Base-by-base conservation (phyloP, 2,888 invertebrate genomes). In the Imbricaverruca yamaguchii region DNA sequence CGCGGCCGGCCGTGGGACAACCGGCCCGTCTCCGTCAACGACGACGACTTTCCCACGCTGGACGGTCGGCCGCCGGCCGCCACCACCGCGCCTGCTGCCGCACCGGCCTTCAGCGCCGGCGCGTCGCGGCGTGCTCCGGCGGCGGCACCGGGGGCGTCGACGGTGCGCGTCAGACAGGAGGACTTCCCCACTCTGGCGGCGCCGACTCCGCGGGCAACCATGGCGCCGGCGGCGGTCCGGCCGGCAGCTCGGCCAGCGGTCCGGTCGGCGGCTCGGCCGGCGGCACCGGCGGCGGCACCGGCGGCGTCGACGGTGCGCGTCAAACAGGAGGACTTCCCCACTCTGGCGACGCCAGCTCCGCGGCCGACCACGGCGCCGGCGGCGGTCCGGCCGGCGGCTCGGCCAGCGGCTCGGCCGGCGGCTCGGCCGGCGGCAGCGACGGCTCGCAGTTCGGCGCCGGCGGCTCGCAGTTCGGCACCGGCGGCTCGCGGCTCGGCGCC, bases 1-100 rank as follows among this genome's bases (percentile, higher is more conserved):
- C 9, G 55, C 21, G 74, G 74, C 55, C 74, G 74, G 18, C 69
- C 69, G 53, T 74, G 74, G 74, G 74, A 74, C 74, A 55, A 55
- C 74, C 53, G 74, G 21, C 10, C 55, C 9, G 55, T 74, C 21
- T 9, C 21, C 21, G 74, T 21, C 74, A 74, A 4, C 21, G 53
- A 55, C 9, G 55, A 74, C 23, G 74, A 74, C 0, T 74, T 74
- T 21, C 74, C 74, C 10, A 74, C 13, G 13, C 21, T 53, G 21
- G 21, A 7, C 9, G 55, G 74, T 39, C 15, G 39, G 15, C 15
- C 25, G 15, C 12, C 39, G 9, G 8, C 74, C 4, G 55, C 55
- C 15, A 12, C 74, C 53, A 7, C 74, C 39, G 18, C 74, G 9
- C 53, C 74, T 7, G 2, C 53, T 9, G 18, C 74, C 39, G 55